Conservation (phyloP, 2,113 vertebrate species). For the Drymodes brunneopygia region DNA sequence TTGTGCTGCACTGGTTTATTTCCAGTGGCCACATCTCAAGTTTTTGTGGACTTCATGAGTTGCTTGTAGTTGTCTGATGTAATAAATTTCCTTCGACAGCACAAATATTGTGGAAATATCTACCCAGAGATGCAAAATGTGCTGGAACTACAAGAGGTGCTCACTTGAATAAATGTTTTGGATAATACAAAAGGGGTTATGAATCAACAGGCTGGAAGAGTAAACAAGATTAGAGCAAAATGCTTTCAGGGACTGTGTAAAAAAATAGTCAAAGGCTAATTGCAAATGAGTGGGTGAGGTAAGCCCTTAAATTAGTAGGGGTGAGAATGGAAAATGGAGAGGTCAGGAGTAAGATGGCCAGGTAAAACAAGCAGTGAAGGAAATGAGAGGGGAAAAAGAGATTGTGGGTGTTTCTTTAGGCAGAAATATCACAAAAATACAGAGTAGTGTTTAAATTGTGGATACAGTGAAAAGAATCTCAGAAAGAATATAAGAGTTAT, state of each 20-base stretch:
- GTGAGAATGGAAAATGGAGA: conserved; percentile 15
- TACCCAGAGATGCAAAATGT: neutral
- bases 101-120: neutral
- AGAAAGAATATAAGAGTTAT: conserved; percentile 11
- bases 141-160: neutral
- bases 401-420: neutral
- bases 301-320: conserved; percentile 21
- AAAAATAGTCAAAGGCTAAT: conserved; percentile 54
- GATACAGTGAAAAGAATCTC: neutral
- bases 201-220: conserved; percentile 42
- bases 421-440: neutral
- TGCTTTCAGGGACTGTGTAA: neutral
- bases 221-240: conserved; percentile 36
- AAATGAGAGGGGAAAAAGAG: neutral
- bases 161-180: conserved; percentile 44
- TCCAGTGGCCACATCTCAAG: neutral
- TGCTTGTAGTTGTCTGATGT: neutral
- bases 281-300: conserved; percentile 1
- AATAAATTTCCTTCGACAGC: neutral
- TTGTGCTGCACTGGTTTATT: neutral
- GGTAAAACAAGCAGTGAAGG: neutral
- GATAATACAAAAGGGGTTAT: conserved; percentile 21
- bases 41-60: neutral
- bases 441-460: neutral
- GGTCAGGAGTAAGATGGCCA: neutral